Evolutionary conservation across 2,113 vertebrate genomes (phyloP).

Genomic region (Syrrhaptes paradoxus): DNA sequence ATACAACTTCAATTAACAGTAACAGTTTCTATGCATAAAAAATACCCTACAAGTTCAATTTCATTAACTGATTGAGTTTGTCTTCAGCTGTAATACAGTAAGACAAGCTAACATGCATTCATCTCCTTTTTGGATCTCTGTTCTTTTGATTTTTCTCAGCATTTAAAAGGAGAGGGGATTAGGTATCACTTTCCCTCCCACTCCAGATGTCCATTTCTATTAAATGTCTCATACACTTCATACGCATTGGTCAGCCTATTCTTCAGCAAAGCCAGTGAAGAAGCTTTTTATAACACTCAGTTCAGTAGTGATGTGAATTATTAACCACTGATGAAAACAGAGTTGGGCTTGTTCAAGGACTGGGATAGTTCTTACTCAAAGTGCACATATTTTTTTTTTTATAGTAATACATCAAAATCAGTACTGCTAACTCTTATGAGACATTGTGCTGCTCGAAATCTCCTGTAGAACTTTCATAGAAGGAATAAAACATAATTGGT

Average conservation of each 20-base stretch:
- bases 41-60: rapidly evolving
- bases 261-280: neutral
- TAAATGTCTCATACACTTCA: neutral
- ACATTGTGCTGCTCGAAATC: neutral
- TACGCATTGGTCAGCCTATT: neutral
- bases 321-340: neutral
- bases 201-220: neutral
- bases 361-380: neutral
- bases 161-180: neutral
- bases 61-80: neutral
- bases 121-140: neutral
- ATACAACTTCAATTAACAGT: neutral
- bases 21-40: neutral
- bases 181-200: neutral
- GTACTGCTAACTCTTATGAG: neutral
- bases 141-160: neutral
- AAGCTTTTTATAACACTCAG: neutral
- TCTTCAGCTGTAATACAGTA: neutral
- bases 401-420: neutral
- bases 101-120: neutral
- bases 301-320: neutral
- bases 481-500: neutral
- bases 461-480: neutral
- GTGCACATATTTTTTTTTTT: neutral
- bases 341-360: neutral